A percentile compares a stretch with the other conserved stretches of the same genome.
Evolutionary conservation across 1,140 invertebrate species (phyloP).

Genomic region (Eriosoma lanigerum): DNA sequence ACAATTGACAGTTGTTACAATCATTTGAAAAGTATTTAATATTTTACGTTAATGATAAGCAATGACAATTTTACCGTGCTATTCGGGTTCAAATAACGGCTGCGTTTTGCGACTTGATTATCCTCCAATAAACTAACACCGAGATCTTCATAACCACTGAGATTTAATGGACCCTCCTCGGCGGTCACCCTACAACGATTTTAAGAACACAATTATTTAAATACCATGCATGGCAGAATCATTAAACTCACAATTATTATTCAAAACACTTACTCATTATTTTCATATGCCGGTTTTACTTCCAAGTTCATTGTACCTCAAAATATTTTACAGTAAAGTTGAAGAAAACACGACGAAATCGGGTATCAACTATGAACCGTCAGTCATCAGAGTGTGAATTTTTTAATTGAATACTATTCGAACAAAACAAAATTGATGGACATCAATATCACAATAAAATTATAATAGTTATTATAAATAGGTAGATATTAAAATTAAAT

Average conservation of each 20-base stretch:
- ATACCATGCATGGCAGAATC: background rate
- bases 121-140: background rate
- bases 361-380: background rate
- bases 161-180: background rate
- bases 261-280: background rate
- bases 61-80: background rate
- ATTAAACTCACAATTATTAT: background rate
- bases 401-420: no score
- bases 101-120: background rate
- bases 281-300: no score
- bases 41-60: background rate
- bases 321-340: background rate
- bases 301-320: background rate
- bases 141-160: constrained; percentile 1
- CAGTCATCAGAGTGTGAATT: no score
- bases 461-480: no score
- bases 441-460: no score
- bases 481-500: no score
- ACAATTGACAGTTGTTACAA: no score
- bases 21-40: no score
- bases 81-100: constrained; percentile 26
- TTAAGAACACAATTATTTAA: no score
- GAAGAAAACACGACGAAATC: background rate
- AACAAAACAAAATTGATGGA: no score
- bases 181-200: background rate